Conservation (phyloP, 2,888 invertebrate species). For the Eupsilia transversa region DNA sequence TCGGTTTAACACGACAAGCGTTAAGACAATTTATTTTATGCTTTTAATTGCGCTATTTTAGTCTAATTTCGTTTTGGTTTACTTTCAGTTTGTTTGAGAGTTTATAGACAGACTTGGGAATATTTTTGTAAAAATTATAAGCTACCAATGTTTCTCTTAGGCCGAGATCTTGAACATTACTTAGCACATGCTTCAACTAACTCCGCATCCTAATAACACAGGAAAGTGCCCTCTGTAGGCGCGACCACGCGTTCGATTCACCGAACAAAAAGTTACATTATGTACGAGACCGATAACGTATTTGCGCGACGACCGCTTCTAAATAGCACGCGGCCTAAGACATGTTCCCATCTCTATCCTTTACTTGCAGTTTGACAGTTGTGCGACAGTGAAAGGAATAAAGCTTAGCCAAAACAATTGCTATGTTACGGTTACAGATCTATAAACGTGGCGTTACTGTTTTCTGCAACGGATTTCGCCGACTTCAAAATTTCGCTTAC, state of each 20-base stretch:
- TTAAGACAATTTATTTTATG: conserved; percentile 41
- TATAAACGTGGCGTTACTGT: not conserved
- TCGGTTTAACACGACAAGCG: conserved; percentile 27
- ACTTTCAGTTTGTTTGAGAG: conserved; percentile 6
- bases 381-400: not conserved
- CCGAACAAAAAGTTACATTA: no score
- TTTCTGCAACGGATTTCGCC: not conserved
- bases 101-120: not conserved
- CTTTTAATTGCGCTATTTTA: conserved; percentile 35
- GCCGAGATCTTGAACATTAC: not conserved
- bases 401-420: not conserved
- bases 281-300: no score
- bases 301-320: no score
- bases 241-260: no score
- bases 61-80: conserved; percentile 16
- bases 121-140: not conserved
- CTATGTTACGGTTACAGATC: not conserved
- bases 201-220: no score
- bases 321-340: no score
- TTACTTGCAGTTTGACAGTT: not conserved
- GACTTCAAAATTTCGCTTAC: not conserved
- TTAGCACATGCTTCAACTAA: not conserved
- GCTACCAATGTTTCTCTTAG: not conserved
- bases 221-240: no score
- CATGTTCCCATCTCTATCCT: not conserved